Evolutionary conservation across 2,888 invertebrate species (phyloP).

Genomic region (Lycocerus yunnanus): DNA sequence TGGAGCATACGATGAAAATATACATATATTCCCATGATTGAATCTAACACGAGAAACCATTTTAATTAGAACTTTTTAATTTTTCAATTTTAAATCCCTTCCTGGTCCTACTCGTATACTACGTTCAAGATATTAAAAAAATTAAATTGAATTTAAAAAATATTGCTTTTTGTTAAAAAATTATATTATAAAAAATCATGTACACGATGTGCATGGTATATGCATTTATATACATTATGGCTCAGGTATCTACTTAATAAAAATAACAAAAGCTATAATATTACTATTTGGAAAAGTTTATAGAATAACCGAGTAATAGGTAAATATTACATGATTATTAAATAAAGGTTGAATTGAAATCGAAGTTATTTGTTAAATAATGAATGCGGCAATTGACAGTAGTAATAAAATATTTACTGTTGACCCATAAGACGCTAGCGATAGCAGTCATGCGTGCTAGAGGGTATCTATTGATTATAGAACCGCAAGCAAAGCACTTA

Average conservation of each 20-base stretch:
- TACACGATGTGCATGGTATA: no score
- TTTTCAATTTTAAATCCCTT: neutral
- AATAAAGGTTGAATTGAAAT: constrained; percentile 15
- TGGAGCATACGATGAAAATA: neutral
- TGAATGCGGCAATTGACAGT: constrained; percentile 23
- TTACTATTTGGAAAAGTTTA: neutral
- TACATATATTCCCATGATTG: neutral
- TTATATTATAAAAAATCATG: no score
- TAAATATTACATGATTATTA: constrained; percentile 16
- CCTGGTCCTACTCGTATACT: no score
- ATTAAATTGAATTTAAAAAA: neutral
- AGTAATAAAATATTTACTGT: constrained; percentile 40
- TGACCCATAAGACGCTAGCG: constrained; percentile 39
- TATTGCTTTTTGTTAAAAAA: no score
- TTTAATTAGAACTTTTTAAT: neutral
- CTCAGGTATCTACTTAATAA: neutral
- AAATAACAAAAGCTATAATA: neutral
- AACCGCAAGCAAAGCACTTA: constrained; percentile 35
- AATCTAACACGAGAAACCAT: neutral
- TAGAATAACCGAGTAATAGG: neutral
- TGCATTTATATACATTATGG: neutral
- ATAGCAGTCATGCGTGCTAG: constrained; percentile 41
- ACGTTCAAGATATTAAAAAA: neutral
- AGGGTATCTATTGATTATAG: constrained; percentile 40
- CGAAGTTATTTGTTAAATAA: constrained; percentile 17